A percentile compares a stretch with the other conserved stretches of the same genome.
phyloP scores from a whole-genome alignment of 2,888 invertebrate species.

The Zaprionus obscuricornis region DNA sequence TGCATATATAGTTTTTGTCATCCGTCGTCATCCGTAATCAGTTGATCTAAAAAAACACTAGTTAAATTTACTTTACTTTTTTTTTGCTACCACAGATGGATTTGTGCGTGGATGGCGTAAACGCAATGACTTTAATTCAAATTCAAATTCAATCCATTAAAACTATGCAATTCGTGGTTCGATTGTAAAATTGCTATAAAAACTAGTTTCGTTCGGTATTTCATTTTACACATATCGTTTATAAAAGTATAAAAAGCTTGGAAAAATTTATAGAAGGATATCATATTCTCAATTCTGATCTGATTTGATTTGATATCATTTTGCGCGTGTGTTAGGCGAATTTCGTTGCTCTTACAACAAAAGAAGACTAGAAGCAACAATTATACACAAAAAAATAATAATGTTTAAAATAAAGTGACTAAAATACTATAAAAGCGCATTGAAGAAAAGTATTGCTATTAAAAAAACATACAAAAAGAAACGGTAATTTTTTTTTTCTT shows the following conservation, averaged over 20 bases:
- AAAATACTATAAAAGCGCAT: slow-evolving; percentile 78
- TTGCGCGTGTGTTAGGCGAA: slow-evolving; percentile 55
- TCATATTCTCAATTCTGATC: slow-evolving; percentile 50
- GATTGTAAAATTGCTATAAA: slow-evolving; percentile 78
- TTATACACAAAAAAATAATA: slow-evolving; percentile 78
- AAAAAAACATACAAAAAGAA: slow-evolving; percentile 51
- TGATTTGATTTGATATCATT: slow-evolving; percentile 40
- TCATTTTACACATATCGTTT: slow-evolving; percentile 72
- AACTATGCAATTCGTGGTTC: slow-evolving; percentile 71
- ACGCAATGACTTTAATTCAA: slow-evolving; percentile 45
- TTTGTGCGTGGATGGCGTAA: slow-evolving; percentile 40
- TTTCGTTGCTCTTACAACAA: slow-evolving; percentile 81
- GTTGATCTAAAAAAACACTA: slow-evolving; percentile 65
- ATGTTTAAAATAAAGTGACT: slow-evolving; percentile 75
- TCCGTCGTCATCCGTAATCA: slow-evolving; percentile 58
- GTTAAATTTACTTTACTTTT: slow-evolving; percentile 54
- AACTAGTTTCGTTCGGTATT: slow-evolving; percentile 78
- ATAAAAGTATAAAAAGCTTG: slow-evolving; percentile 77
- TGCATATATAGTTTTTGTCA: slow-evolving; percentile 41
- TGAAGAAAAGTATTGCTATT: slow-evolving; percentile 65
- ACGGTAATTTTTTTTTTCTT: slow-evolving; percentile 32
- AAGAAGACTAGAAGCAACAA: slow-evolving; percentile 83
- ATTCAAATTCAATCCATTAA: slow-evolving; percentile 68
- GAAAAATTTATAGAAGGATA: slow-evolving; percentile 72
- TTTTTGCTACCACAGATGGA: slow-evolving; percentile 51